Evolutionary conservation across 2,797 vertebrate species (phyloP).

Genomic region (Gymnoscopelus braueri): DNA sequence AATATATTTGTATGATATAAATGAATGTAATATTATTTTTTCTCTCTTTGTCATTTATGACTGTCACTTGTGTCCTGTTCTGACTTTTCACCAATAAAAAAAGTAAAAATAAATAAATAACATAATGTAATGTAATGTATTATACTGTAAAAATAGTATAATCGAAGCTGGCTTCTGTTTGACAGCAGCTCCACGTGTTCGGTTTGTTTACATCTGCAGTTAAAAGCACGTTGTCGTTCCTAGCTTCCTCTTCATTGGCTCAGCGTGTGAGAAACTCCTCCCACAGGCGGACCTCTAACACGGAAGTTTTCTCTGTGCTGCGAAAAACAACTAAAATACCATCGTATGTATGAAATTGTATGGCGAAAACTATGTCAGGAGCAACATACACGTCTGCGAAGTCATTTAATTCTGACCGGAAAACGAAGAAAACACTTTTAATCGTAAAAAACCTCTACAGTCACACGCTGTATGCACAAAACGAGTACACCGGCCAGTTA

Average conservation of each 20-base stretch:
- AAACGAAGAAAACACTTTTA: slow-evolving; percentile 63
- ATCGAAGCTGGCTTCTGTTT: slow-evolving; percentile 25
- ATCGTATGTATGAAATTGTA: fast-evolving
- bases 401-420: slow-evolving; percentile 70
- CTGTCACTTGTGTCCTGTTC: too few relatives aligned
- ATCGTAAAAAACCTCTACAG: slow-evolving; percentile 11
- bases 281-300: slow-evolving; percentile 43
- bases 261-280: slow-evolving; percentile 43
- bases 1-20: too few relatives aligned
- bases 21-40: too few relatives aligned
- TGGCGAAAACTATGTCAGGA: fast-evolving
- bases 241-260: slow-evolving; percentile 70
- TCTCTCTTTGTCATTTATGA: too few relatives aligned
- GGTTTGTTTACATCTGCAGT: slow-evolving; percentile 79
- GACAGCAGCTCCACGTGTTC: slow-evolving; percentile 66
- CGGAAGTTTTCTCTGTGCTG: slow-evolving; percentile 42
- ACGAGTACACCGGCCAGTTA: neutral
- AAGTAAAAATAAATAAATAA: too few relatives aligned
- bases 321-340: slow-evolving; percentile 25
- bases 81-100: too few relatives aligned
- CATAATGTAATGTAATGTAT: too few relatives aligned
- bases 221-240: slow-evolving; percentile 70
- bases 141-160: too few relatives aligned
- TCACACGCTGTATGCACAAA: neutral
- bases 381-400: fast-evolving